Conservation (phyloP, 1,140 invertebrate genomes). For the Zaprionus ghesquierei region DNA sequence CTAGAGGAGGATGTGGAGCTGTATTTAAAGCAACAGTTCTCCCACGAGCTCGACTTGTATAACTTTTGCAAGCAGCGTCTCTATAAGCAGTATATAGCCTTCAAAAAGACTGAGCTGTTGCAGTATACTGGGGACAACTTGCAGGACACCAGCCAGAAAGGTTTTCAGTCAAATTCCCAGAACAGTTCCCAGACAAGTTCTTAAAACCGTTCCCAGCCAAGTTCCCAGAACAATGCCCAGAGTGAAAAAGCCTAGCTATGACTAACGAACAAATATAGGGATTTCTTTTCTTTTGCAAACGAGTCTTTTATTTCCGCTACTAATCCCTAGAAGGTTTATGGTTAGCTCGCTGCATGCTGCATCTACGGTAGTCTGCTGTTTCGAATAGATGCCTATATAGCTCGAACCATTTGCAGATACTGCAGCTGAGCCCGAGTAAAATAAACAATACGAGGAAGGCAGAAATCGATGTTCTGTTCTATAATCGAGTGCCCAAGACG, state of each 20-base stretch:
- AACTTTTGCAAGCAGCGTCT: conserved; percentile 93
- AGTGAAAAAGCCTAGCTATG: not conserved
- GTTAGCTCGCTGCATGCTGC: conserved; percentile 32
- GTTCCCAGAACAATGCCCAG: not conserved
- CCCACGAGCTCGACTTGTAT: conserved; percentile 92
- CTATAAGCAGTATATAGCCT: conserved; percentile 90
- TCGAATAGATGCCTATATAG: not conserved
- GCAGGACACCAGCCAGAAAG: no score
- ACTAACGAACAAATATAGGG: not conserved
- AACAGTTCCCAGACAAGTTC: not conserved
- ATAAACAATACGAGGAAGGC: conserved; percentile 91
- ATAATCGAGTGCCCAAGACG: conserved; percentile 95
- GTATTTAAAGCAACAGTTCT: conserved; percentile 61
- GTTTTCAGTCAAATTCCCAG: not conserved
- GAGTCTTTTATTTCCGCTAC: conserved; percentile 52
- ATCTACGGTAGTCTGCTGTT: conserved; percentile 8
- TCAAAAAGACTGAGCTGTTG: conserved; percentile 82
- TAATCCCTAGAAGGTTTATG: conserved; percentile 45
- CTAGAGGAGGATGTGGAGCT: conserved; percentile 67
- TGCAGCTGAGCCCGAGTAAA: conserved; percentile 52
- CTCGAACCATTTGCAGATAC: conserved; percentile 58
- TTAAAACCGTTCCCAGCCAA: not conserved
- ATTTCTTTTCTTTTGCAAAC: not conserved
- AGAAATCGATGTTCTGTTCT: conserved; percentile 90
- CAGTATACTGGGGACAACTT: conserved; percentile 1